phyloP scores from a whole-genome alignment of 2,797 vertebrate genomes.

The Onychomys arenicola region DNA sequence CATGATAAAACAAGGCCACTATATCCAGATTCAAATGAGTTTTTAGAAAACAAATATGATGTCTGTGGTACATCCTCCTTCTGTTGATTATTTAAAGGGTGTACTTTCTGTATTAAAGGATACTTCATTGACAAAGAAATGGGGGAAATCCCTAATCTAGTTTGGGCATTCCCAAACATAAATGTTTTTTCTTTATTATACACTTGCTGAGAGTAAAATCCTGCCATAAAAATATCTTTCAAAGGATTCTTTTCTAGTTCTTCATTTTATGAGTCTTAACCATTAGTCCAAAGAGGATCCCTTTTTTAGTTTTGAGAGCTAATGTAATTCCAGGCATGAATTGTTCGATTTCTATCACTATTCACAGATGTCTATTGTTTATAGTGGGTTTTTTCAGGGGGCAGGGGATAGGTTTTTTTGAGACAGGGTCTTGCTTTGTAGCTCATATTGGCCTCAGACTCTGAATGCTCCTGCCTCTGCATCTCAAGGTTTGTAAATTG shows the following conservation, averaged over 20 bases:
- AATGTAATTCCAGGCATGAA: background rate
- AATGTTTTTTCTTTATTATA: conserved; percentile 11
- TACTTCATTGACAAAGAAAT: background rate
- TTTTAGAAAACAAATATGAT: conserved; percentile 48
- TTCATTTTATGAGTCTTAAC: conserved; percentile 48
- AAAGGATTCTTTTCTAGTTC: conserved; percentile 51
- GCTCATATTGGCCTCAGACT: background rate
- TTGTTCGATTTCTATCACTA: background rate
- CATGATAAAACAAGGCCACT: background rate
- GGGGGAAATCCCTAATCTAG: background rate
- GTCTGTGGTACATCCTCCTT: background rate
- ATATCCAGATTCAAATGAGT: conserved; percentile 63
- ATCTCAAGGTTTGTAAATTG: background rate
- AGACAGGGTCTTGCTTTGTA: background rate
- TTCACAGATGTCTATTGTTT: background rate
- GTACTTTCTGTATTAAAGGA: conserved; percentile 4
- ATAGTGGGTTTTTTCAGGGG: background rate
- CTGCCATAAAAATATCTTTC: conserved; percentile 52
- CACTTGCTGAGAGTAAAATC: conserved; percentile 48
- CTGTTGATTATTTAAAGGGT: conserved; percentile 1
- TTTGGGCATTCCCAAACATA: background rate
- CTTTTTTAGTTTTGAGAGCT: conserved; percentile 22
- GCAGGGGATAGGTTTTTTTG: background rate
- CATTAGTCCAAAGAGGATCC: background rate
- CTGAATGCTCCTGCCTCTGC: background rate